These are phyloP conservation scores for Hyphantria cunea DNA, from an alignment of 1,140 invertebrate genomes.

Conservation along the genomic window DNA sequence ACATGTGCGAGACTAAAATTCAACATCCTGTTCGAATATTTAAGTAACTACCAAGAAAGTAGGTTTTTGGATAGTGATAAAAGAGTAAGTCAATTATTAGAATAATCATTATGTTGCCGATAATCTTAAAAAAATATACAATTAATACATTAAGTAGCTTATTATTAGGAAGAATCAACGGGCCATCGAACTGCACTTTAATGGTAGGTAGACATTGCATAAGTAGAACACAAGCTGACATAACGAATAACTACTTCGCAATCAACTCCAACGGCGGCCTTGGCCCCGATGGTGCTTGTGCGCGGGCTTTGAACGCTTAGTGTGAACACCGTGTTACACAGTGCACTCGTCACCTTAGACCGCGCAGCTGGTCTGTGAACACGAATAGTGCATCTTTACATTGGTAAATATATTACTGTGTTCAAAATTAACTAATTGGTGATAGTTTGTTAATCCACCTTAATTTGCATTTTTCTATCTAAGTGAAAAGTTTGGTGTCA, in stretches of 20 bases:
- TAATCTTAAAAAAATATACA: neutral
- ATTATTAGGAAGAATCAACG: slow-evolving; percentile 36
- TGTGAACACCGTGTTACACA: slow-evolving; percentile 37
- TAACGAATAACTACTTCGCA: slow-evolving; percentile 73
- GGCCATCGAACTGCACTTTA: slow-evolving; percentile 72
- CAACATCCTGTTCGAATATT: no score
- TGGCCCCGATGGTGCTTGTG: slow-evolving; percentile 60
- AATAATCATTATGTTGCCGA: no score
- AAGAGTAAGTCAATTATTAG: no score
- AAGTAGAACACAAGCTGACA: slow-evolving; percentile 78
- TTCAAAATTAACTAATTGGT: no score
- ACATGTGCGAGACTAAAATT: no score
- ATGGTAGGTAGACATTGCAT: slow-evolving; percentile 69
- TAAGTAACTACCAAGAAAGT: no score
- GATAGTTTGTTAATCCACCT: no score
- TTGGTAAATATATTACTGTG: neutral
- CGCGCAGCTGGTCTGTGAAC: slow-evolving; percentile 25
- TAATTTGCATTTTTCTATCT: no score
- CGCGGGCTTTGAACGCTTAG: slow-evolving; percentile 38
- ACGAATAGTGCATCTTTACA: neutral
- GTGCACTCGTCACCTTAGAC: slow-evolving; percentile 28
- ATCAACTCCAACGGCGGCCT: slow-evolving; percentile 59
- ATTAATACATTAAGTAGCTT: slow-evolving; percentile 1
- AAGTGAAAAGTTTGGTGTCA: no score
- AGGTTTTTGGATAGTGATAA: no score